These are phyloP conservation scores for Euglossa dilemma DNA, from an alignment of 1,140 invertebrate species.

Conservation along the genomic window DNA sequence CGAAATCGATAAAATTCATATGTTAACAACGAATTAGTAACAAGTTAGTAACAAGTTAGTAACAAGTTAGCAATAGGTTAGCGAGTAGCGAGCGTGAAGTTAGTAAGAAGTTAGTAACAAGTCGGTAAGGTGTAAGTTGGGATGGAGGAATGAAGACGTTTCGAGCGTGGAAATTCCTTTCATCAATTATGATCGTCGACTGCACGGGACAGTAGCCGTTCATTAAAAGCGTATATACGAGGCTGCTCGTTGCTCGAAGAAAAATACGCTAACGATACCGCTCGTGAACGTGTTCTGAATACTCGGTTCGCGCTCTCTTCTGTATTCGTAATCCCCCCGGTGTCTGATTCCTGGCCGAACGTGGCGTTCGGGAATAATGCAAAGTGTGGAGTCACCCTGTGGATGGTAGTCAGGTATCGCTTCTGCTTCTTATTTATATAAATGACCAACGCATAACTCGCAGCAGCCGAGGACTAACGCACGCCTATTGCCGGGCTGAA, in stretches of 20 bases:
- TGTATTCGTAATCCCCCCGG: constrained; percentile 72
- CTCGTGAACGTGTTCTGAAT: constrained; percentile 72
- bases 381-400: constrained; percentile 79
- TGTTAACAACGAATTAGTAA: too few relatives aligned
- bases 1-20: too few relatives aligned
- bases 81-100: too few relatives aligned
- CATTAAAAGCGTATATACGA: constrained; percentile 76
- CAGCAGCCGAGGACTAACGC: constrained; percentile 60
- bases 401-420: constrained; percentile 81
- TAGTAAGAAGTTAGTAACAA: too few relatives aligned
- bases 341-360: constrained; percentile 64
- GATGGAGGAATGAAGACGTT: constrained; percentile 63
- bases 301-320: constrained; percentile 51
- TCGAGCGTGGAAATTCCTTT: constrained; percentile 60
- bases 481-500: constrained; percentile 56
- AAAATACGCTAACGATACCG: constrained; percentile 80
- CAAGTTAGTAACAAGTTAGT: too few relatives aligned
- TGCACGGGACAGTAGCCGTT: constrained; percentile 74
- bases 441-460: constrained; percentile 82
- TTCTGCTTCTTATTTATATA: constrained; percentile 83
- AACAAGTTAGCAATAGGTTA: too few relatives aligned
- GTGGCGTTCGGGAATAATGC: constrained; percentile 73
- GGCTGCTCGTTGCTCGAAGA: constrained; percentile 69
- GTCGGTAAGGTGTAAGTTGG: constrained; percentile 32
- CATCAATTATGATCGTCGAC: constrained; percentile 65